phyloP scores from a whole-genome alignment of 23 tunicate genomes.

The Trididemnum miniatum region DNA sequence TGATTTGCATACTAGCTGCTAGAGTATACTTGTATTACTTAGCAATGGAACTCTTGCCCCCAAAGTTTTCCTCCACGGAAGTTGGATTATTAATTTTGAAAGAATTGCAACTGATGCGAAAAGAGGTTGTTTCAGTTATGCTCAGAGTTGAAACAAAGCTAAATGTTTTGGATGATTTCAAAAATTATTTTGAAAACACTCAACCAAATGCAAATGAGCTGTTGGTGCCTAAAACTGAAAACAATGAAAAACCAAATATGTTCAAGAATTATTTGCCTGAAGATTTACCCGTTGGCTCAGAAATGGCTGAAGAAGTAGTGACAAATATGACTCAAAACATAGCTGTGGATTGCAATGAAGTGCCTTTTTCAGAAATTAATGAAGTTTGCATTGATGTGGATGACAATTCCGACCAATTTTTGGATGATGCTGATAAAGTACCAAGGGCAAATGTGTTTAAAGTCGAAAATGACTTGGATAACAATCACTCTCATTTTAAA shows the following conservation, averaged over 20 bases:
- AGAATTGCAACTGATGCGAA: neutral
- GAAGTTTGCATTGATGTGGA: too few species aligned
- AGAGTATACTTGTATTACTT: too few species aligned
- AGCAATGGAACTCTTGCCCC: too few species aligned
- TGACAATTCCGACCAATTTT: neutral
- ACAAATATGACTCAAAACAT: neutral
- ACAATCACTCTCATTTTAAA: too few species aligned
- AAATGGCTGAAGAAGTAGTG: too few species aligned
- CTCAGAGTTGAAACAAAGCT: neutral
- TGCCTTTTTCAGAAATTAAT: neutral
- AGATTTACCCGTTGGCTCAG: too few species aligned
- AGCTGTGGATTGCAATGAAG: neutral
- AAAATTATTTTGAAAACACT: too few species aligned
- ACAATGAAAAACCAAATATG: too few species aligned
- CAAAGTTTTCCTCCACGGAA: neutral
- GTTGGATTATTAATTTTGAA: slow-evolving; percentile 3
- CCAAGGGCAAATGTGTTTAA: neutral
- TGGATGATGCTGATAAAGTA: neutral
- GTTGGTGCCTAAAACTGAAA: neutral
- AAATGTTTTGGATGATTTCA: neutral
- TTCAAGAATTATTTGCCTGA: too few species aligned
- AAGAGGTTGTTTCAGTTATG: neutral
- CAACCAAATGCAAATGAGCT: too few species aligned
- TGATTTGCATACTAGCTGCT: too few species aligned
- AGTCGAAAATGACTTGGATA: too few species aligned